Percentiles rank a stretch among this genome's conserved stretches.
phyloP scores from a whole-genome alignment of 2,888 invertebrate species.

The Hyalella azteca region DNA sequence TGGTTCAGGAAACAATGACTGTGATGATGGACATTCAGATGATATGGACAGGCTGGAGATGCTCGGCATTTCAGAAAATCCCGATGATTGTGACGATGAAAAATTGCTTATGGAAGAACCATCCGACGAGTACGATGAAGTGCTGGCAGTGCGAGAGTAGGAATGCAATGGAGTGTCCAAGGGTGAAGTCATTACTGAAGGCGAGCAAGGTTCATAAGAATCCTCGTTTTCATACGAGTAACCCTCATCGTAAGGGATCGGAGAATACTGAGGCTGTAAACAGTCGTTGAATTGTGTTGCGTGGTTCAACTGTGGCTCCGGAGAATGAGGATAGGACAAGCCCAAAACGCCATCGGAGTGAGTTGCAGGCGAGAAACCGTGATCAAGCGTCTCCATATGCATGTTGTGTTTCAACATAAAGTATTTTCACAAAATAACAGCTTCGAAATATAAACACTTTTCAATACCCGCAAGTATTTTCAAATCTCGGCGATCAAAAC shows the following conservation, averaged over 20 bases:
- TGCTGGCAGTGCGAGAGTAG: not conserved
- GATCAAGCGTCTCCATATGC: slow-evolving; percentile 38
- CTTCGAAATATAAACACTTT: too few species aligned
- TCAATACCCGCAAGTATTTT: too few species aligned
- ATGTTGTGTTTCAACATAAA: slow-evolving; percentile 5
- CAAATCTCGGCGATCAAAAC: not conserved
- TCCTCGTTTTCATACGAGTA: not conserved
- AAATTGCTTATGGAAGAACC: not conserved
- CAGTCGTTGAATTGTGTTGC: slow-evolving; percentile 1
- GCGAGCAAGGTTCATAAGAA: not conserved
- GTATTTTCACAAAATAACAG: too few species aligned
- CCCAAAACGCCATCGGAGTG: slow-evolving; percentile 14
- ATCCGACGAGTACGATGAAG: not conserved
- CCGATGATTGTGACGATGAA: slow-evolving; percentile 13
- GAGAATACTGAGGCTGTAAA: not conserved
- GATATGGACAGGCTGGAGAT: slow-evolving; percentile 10
- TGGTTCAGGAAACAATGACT: not conserved
- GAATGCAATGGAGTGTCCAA: slow-evolving; percentile 15
- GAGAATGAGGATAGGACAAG: slow-evolving; percentile 2
- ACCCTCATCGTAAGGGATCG: slow-evolving; percentile 28
- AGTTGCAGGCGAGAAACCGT: slow-evolving; percentile 16
- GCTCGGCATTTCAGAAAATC: slow-evolving; percentile 18
- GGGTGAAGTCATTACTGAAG: not conserved
- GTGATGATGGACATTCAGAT: not conserved
- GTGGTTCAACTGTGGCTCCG: not conserved